Evolutionary conservation across 1,140 invertebrate genomes (phyloP).

Genomic region (Oreohelix idahoensis): DNA sequence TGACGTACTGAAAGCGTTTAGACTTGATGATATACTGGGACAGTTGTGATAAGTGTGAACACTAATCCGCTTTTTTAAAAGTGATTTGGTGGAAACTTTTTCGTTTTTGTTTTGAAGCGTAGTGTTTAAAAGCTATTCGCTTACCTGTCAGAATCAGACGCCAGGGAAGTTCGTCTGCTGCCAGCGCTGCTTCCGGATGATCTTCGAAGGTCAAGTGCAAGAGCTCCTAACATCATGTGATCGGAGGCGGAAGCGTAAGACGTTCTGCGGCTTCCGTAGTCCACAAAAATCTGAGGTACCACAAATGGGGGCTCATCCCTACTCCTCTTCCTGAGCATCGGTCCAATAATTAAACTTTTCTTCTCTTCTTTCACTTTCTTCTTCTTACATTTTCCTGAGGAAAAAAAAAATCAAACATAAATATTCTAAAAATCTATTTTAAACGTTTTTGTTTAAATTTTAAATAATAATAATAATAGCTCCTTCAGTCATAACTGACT

Average conservation of each 20-base stretch:
- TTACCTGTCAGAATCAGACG: slow-evolving; percentile 52
- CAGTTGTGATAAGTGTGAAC: no score
- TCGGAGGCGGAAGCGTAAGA: slow-evolving; percentile 59
- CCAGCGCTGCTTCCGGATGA: slow-evolving; percentile 58
- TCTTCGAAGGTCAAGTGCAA: slow-evolving; percentile 52
- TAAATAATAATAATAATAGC: no score
- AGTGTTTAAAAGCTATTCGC: no score
- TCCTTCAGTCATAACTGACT: no score
- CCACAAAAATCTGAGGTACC: slow-evolving; percentile 65
- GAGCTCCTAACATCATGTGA: slow-evolving; percentile 53
- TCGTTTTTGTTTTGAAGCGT: no score
- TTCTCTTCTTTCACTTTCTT: slow-evolving; percentile 57
- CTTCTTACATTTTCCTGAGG: slow-evolving; percentile 54
- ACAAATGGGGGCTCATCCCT: slow-evolving; percentile 62
- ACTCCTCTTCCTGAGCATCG: slow-evolving; percentile 55
- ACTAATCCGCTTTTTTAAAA: no score
- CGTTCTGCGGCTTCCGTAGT: slow-evolving; percentile 62
- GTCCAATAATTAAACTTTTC: slow-evolving; percentile 57
- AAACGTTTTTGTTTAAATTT: no score
- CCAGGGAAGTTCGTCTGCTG: slow-evolving; percentile 59
- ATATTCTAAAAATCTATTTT: no score
- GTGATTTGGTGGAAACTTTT: no score
- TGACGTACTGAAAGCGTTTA: no score
- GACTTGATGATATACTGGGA: no score
- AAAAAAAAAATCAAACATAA: background rate